Conservation (phyloP, 2,888 invertebrate genomes). For the Balanococcus diminutus region DNA sequence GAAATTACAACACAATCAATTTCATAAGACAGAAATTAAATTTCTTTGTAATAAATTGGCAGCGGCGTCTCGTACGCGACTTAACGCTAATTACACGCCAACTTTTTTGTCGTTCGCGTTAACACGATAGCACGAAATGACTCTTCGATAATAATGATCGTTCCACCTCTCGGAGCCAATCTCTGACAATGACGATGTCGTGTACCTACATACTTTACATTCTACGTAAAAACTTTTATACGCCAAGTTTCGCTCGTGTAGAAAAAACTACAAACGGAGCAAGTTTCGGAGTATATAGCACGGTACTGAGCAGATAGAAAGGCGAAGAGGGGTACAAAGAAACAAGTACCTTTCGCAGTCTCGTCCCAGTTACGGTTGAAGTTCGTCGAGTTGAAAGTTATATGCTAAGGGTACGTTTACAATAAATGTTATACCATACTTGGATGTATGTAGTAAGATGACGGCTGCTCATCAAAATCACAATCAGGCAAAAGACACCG, state of each 20-base stretch:
- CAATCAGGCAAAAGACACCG: neutral
- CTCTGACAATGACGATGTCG: neutral
- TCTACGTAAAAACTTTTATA: neutral
- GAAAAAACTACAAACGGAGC: too few species aligned
- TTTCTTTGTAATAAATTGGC: constrained; percentile 11
- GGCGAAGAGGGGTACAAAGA: neutral
- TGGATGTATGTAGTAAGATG: neutral
- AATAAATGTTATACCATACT: too few species aligned
- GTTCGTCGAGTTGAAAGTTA: neutral
- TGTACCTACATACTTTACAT: neutral
- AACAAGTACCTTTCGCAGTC: neutral
- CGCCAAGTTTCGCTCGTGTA: neutral
- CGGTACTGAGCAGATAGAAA: too few species aligned
- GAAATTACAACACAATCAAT: constrained; percentile 1
- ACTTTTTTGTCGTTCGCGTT: neutral
- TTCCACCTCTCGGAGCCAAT: neutral
- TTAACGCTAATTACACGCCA: neutral
- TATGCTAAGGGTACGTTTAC: neutral
- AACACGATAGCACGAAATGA: neutral
- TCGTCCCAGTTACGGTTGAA: neutral
- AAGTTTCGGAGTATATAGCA: neutral
- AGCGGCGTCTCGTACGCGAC: neutral
- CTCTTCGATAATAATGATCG: neutral
- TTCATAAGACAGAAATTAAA: neutral
- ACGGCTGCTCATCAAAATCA: neutral